phyloP scores from a whole-genome alignment of 2,888 invertebrate genomes.

The Drosophila differens region DNA sequence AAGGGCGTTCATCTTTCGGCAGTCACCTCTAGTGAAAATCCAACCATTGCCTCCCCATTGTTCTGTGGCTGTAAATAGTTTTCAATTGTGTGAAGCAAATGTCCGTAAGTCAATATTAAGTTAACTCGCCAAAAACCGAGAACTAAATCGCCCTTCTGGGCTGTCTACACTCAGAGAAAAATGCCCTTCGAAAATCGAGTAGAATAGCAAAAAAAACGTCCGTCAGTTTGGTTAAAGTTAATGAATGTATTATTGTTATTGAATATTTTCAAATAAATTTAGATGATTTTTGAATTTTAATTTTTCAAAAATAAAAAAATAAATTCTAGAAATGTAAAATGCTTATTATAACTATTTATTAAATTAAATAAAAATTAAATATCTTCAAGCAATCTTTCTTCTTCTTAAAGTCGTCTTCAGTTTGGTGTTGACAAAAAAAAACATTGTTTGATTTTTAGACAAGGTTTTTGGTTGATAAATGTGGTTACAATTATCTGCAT shows the following conservation, averaged over 20 bases:
- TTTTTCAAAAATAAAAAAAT: too few relatives aligned
- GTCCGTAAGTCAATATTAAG: conserved; percentile 68
- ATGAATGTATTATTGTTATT: neutral
- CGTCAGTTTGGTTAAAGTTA: neutral
- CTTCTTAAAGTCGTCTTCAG: neutral
- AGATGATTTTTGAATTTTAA: too few relatives aligned
- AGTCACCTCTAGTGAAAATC: conserved; percentile 4
- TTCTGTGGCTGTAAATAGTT: conserved; percentile 54
- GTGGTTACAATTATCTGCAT: too few relatives aligned
- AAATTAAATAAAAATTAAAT: neutral
- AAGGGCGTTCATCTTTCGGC: conserved; percentile 36
- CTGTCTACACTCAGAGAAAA: conserved; percentile 33
- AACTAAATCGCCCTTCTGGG: conserved; percentile 44
- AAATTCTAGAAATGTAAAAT: too few relatives aligned
- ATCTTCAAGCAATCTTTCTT: neutral
- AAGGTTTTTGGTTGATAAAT: neutral
- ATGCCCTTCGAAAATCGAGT: neutral
- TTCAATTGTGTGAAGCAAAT: conserved; percentile 60
- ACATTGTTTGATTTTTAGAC: neutral
- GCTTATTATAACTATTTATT: too few relatives aligned
- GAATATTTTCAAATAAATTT: too few relatives aligned
- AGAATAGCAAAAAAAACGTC: neutral
- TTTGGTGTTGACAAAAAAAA: neutral
- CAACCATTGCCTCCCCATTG: neutral
- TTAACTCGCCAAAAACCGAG: conserved; percentile 49